Evolutionary conservation across 2,113 vertebrate species (phyloP), one percentile per base, ranked within the genome.

Genomic region (Prunella himalayana): DNA sequence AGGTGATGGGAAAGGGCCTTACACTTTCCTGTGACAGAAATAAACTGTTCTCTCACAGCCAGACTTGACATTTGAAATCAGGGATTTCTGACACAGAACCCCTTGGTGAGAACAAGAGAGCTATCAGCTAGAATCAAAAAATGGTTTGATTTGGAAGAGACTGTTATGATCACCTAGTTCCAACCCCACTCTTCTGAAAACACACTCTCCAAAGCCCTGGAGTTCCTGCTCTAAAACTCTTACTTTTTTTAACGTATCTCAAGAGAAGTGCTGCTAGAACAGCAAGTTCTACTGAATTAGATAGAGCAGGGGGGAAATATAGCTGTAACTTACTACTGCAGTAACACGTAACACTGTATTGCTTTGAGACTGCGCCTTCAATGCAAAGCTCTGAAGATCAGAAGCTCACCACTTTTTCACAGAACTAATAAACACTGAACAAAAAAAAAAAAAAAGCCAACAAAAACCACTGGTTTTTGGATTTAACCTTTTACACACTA

Each of bases 361-460:
- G 47, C 22, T 75, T 84, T 66, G 42, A 49, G 64, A 70, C 10
- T 61, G 60, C 31, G 66, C 33, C 70, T 25, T 71, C 21, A 85
- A 75, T 41, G 13, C 30, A 71, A 90, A 41, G 9, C 11, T 49
- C 47, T 82, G 33, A 88, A 56, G 25, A 90, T 54, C 18, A 78
- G n/a, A 73, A 89, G 42, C 16, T 14, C 12, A 30, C 44, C 24
- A 13, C 5, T 60, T 59, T 79, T 86, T 39, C 53, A 71, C 30
- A 80, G 33, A 76, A 25, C 13, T 77, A 69, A 75, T 39, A 85
- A 79, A 24, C 20, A 25, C 5, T 42, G 22, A 87, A 70, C 21
- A 75, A 45, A 61, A 1, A 56, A 1, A 56, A 1, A 19, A 6
- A 56, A 1, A 56, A 1, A 19, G 5, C 8, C 6, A 23, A n/a